These are phyloP conservation scores for Cisticola juncidis DNA, from an alignment of 2,113 vertebrate species.

Conservation along the genomic window DNA sequence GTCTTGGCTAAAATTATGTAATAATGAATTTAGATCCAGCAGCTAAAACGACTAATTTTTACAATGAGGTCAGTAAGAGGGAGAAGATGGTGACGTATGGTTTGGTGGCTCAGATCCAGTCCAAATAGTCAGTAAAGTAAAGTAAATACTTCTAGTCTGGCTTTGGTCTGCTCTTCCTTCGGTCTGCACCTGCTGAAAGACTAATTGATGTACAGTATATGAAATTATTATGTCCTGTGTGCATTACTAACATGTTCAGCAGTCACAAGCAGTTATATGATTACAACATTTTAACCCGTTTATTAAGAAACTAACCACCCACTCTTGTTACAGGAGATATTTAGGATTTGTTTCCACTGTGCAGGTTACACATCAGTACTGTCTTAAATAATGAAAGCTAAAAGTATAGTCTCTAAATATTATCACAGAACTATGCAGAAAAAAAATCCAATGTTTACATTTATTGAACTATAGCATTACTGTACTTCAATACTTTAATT, in stretches of 20 bases:
- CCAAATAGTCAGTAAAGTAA: constrained; percentile 25
- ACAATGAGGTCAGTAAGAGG: constrained; percentile 30
- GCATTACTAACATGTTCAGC: neutral
- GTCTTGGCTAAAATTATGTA: constrained; percentile 39
- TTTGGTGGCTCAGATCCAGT: constrained; percentile 35
- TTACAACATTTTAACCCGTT: neutral
- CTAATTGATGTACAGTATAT: neutral
- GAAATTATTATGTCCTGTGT: neutral
- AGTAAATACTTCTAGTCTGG: constrained; percentile 38
- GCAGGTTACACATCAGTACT: neutral
- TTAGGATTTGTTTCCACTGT: neutral
- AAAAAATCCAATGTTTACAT: neutral
- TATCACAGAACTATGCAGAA: neutral
- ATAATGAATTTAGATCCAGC: constrained; percentile 7
- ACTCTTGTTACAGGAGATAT: neutral
- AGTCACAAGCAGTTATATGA: neutral
- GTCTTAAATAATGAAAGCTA: neutral
- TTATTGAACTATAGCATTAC: neutral
- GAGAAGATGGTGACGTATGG: neutral
- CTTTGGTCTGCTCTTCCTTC: constrained; percentile 1
- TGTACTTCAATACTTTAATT: no score
- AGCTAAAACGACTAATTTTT: neutral
- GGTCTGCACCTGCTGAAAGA: constrained; percentile 50
- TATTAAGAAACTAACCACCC: neutral
- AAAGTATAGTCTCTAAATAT: neutral